These are phyloP conservation scores for Chalcis sispes DNA, from an alignment of 2,888 invertebrate species.

Conservation along the genomic window DNA sequence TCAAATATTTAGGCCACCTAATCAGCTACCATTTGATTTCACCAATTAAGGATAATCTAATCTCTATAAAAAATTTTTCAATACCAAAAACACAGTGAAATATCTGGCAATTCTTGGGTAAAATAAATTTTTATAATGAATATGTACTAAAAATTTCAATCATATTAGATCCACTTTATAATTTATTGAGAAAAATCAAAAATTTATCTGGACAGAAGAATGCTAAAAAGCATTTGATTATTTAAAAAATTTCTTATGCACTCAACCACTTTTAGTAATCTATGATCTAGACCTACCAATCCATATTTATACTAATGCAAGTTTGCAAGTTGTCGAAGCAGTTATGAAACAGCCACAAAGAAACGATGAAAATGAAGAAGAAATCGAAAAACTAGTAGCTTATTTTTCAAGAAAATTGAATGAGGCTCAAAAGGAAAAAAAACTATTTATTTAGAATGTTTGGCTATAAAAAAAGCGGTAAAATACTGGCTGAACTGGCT, in stretches of 20 bases:
- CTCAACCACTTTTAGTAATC: not conserved
- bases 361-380: not conserved
- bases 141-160: not conserved
- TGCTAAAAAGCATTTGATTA: slow-evolving; percentile 49
- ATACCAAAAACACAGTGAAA: no score
- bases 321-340: not conserved
- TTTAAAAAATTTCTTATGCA: slow-evolving; percentile 60
- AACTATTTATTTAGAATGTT: no score
- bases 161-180: not conserved
- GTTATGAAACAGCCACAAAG: not conserved
- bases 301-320: not conserved
- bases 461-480: not conserved
- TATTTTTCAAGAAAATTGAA: no score
- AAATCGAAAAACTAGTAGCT: no score
- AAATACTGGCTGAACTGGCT: slow-evolving; percentile 1
- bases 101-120: not conserved
- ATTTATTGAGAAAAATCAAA: slow-evolving; percentile 45
- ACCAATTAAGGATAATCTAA: no score
- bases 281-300: not conserved
- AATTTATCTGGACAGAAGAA: slow-evolving; percentile 5
- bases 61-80: not conserved
- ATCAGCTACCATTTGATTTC: slow-evolving; percentile 36
- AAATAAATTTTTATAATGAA: no score
- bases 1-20: slow-evolving; percentile 24
- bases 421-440: not conserved